A percentile compares a stretch with the other conserved stretches of the same genome.
Evolutionary conservation across 2,113 vertebrate species (phyloP).

Genomic region (Tyto alba): DNA sequence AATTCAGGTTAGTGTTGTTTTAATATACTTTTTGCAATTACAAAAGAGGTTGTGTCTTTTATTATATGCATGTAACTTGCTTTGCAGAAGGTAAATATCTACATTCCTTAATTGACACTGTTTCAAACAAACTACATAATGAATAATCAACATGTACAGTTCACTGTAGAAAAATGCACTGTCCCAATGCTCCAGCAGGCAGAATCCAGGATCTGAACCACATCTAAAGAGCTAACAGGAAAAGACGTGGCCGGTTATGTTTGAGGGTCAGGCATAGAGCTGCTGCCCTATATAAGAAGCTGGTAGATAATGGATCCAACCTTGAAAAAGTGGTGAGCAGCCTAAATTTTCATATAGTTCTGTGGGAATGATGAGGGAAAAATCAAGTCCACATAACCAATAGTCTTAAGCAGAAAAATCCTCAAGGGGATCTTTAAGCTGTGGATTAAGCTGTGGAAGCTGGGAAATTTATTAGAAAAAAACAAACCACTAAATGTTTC

Average conservation of each 20-base stretch:
- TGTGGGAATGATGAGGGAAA: background rate
- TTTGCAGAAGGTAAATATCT: background rate
- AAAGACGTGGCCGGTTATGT: background rate
- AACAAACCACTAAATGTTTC: background rate
- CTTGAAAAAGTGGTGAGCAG: background rate
- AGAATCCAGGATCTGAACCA: background rate
- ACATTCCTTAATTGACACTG: accelerated
- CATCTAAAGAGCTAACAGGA: background rate
- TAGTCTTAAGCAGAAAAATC: background rate
- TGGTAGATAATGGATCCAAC: background rate
- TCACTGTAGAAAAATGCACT: background rate
- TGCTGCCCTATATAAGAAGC: background rate
- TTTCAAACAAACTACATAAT: background rate
- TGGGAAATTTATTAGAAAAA: background rate
- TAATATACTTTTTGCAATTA: background rate
- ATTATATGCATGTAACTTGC: background rate
- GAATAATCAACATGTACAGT: background rate
- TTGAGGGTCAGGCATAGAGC: background rate
- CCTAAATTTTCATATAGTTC: background rate
- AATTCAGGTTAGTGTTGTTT: background rate
- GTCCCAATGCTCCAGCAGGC: background rate
- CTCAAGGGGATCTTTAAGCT: background rate
- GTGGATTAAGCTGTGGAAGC: background rate
- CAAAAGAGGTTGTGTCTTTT: background rate
- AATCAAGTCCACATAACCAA: background rate